Evolutionary conservation across 2,888 invertebrate genomes (phyloP), one percentile per base, ranked within the genome.

Genomic region (Syrphus vitripennis): DNA sequence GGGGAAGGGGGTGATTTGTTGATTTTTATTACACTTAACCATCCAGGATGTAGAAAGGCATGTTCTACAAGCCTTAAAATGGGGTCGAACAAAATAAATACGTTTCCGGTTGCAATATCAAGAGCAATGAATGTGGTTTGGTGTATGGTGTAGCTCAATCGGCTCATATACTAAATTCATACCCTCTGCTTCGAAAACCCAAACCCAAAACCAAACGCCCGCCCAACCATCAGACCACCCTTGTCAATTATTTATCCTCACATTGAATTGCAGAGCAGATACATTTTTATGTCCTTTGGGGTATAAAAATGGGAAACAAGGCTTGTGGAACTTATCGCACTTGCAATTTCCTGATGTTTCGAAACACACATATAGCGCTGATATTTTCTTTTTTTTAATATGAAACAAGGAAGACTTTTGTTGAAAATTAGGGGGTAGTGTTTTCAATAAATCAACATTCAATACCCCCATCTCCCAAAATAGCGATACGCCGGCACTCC

Each of bases 401-500:
- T 42, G 12, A 26, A 63, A 61, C 48, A 72, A 63, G 40, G 48
- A 50, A 67, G 31, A 48, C n/a, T 37, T n/a, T n/a, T n/a, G n/a
- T 48, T 16, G 67, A 50, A 50, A 67, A 50, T 50, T 29, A 34
- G 34, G 74, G 81, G 82, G 78, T 81, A 42, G 77, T 86, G 77
- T 74, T 77, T 78, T 82, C 86, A 82, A 86, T 86, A 86, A 86
- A 82, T 86, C 82, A 86, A 86, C 82, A 84, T 84, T 76, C 71
- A 76, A 76, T 50, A 50, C 59, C 61, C 76, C 45, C 53, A n/a
- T 45, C 24, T 7, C 10, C 34, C 29, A 29, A 26, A 63, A 37
- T 24, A 34, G n/a, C 10, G 5, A 40, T 26, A 12, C 24, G 10
- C 45, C 31, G 16, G 4, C 48, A 42, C 45, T 50, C 26, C 34